Evolutionary conservation across 2,888 invertebrate genomes (phyloP).

Genomic region (Trilocha varians): DNA sequence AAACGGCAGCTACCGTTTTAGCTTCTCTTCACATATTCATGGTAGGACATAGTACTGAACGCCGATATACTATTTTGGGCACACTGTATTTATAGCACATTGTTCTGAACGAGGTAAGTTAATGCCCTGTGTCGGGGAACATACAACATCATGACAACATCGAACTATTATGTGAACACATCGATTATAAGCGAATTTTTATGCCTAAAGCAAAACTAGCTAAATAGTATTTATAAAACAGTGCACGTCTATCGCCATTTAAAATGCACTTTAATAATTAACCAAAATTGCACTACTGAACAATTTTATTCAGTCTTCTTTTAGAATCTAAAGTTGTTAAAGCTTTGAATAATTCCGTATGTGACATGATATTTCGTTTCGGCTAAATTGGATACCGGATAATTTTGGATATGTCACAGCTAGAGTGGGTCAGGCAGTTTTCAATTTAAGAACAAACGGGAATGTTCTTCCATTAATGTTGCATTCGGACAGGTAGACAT

Average conservation of each 20-base stretch:
- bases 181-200: neutral
- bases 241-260: neutral
- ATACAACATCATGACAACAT: neutral
- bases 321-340: conserved; percentile 6
- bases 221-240: neutral
- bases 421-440: conserved; percentile 50
- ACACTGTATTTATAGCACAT: neutral
- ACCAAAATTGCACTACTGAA: too few species aligned
- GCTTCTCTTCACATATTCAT: neutral
- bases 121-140: neutral
- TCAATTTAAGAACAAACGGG: conserved; percentile 63
- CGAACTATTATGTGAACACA: neutral
- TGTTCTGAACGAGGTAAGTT: neutral
- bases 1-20: neutral
- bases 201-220: neutral
- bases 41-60: neutral
- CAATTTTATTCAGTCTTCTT: too few species aligned
- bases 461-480: conserved; percentile 58
- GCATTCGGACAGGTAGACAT: conserved; percentile 47
- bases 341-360: conserved; percentile 7
- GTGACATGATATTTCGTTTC: conserved; percentile 9
- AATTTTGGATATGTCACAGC: conserved; percentile 45
- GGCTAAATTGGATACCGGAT: conserved; percentile 29
- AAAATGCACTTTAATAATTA: too few species aligned
- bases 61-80: neutral